Evolutionary conservation across 1,140 invertebrate species (phyloP), one percentile per base, ranked within the genome.

Genomic region (Xylocopa sonorina): DNA sequence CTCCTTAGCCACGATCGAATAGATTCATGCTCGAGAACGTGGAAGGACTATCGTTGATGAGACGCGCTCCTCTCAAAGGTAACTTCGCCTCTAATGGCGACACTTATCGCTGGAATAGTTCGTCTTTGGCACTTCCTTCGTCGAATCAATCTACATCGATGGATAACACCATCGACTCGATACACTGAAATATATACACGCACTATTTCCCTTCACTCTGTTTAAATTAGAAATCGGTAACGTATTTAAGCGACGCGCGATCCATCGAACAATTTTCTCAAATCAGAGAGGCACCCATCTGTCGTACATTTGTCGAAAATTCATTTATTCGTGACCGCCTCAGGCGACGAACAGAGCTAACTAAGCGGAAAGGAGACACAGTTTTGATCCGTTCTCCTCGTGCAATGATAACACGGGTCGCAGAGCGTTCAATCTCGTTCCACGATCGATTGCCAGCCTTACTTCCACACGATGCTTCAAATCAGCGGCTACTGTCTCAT

Each of bases 121-220:
- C 34, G 29, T 41, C 48, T 66, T 75, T 75, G 72, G 72, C 72
- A 75, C 18, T 9, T 27, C 34, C n/a, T 41, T 41, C 3, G 7
- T 41, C 34, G 29, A 34, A 24, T 21, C n/a, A 21, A 27, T 41
- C 38, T 0, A 27, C 3, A 7, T 27, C 21, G 18, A 67, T 51
- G 10, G 12, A n/a, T 66, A 29, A 66, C 14, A n/a, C 18, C n/a
- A 6, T 57, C 24, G 14, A 51, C 38, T 9, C 6, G 10, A 2
- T 43, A 27, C 10, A 12, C 18, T n/a, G n/a, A n/a, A 29, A 60
- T 46, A 7, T 12, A 62, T n/a, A 18, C 29, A 48, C n/a, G 38
- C 43, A 62, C 7, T 6, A 50, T 6, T 51, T 2, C 3, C 6
- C 34, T 18, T 55, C 32, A n/a, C n/a, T 18, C 18, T 12, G 0